phyloP scores from a whole-genome alignment of 2,113 vertebrate genomes.

The Tragelaphus strepsiceros region DNA sequence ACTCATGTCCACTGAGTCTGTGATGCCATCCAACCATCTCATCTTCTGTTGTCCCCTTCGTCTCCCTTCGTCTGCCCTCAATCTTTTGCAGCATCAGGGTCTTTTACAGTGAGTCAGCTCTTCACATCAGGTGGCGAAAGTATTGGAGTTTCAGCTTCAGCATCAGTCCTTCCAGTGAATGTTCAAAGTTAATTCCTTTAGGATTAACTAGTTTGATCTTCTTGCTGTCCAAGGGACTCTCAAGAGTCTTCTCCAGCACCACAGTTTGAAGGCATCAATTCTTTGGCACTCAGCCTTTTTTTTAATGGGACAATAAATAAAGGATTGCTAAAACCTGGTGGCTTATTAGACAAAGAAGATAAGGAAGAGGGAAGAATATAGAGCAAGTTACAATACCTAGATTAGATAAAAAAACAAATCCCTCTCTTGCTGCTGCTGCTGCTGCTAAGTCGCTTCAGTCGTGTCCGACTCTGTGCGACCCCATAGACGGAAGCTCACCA shows the following conservation, averaged over 20 bases:
- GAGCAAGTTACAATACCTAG: background rate
- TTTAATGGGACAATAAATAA: background rate
- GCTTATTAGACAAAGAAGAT: background rate
- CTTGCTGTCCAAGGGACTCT: background rate
- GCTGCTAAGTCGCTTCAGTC: too few species aligned
- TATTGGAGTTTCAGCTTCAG: background rate
- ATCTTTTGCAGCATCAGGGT: background rate
- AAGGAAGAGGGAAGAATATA: background rate
- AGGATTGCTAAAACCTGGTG: background rate
- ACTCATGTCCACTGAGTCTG: background rate
- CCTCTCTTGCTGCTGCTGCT: background rate
- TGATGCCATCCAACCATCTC: background rate
- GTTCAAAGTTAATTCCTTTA: background rate
- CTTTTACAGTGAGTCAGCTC: background rate
- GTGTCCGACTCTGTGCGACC: too few species aligned
- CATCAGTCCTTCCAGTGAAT: background rate
- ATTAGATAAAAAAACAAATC: background rate
- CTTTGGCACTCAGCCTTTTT: background rate
- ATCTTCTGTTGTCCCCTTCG: background rate
- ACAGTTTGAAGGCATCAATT: background rate
- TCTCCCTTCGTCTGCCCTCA: background rate
- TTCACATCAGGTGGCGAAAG: background rate
- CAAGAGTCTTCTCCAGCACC: background rate
- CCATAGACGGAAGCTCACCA: too few species aligned
- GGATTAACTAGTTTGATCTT: background rate